Conservation (phyloP, 2,797 vertebrate species). For the Phylloscopus collybita region DNA sequence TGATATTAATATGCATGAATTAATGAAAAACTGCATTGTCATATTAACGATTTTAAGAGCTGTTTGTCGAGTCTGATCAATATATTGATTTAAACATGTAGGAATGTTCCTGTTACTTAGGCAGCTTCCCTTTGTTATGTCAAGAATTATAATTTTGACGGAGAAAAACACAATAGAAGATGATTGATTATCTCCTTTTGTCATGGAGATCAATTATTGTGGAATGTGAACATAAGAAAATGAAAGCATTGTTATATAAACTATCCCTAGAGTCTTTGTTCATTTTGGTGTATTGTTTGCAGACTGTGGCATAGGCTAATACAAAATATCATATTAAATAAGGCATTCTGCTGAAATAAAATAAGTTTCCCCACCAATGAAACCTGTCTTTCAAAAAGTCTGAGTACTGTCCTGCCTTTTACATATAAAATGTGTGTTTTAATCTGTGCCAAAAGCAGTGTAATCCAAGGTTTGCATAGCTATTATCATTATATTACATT, state of each 20-base stretch:
- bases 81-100: slow-evolving; percentile 69
- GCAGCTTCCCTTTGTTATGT: slow-evolving; percentile 71
- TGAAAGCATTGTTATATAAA: slow-evolving; percentile 67
- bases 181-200: slow-evolving; percentile 76
- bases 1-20: slow-evolving; percentile 58
- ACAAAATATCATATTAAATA: slow-evolving; percentile 70
- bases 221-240: slow-evolving; percentile 58
- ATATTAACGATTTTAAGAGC: slow-evolving; percentile 58
- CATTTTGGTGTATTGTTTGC: slow-evolving; percentile 67
- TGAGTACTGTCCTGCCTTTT: slow-evolving; percentile 24
- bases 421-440: slow-evolving; percentile 73
- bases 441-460: slow-evolving; percentile 68
- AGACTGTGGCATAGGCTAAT: slow-evolving; percentile 38
- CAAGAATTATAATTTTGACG: slow-evolving; percentile 71
- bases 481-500: slow-evolving; percentile 79
- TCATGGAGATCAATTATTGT: slow-evolving; percentile 76
- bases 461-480: slow-evolving; percentile 72
- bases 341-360: slow-evolving; percentile 59
- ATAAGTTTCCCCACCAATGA: slow-evolving; percentile 59
- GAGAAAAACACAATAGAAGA: slow-evolving; percentile 67
- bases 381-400: slow-evolving; percentile 62
- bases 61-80: slow-evolving; percentile 61
- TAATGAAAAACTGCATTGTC: slow-evolving; percentile 61
- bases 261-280: slow-evolving; percentile 68
- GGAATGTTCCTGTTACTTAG: slow-evolving; percentile 58